These are phyloP conservation scores for Hippocampus abdominalis DNA, from an alignment of 2,113 vertebrate species.

Conservation along the genomic window DNA sequence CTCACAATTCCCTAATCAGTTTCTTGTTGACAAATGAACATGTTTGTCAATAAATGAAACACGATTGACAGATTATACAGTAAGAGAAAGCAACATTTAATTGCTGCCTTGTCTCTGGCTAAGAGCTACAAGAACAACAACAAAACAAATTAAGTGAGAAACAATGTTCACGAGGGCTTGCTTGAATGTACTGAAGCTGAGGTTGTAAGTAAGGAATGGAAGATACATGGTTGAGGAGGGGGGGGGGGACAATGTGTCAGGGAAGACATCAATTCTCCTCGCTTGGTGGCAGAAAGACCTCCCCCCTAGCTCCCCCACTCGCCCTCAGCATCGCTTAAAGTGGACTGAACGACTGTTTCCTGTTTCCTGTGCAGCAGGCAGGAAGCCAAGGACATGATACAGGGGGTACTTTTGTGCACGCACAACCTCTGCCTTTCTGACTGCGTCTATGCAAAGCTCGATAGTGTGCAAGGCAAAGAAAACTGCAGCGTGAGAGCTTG, in stretches of 20 bases:
- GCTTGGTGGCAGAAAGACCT: background rate
- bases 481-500: background rate
- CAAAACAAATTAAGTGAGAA: slow-evolving; percentile 6
- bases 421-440: background rate
- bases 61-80: slow-evolving; percentile 10
- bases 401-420: background rate
- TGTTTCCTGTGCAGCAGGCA: background rate
- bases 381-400: slow-evolving; percentile 1
- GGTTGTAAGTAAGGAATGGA: background rate
- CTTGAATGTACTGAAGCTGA: background rate
- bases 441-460: background rate
- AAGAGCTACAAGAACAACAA: slow-evolving; percentile 9
- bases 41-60: slow-evolving; percentile 2
- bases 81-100: slow-evolving; percentile 26
- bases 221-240: background rate
- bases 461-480: background rate
- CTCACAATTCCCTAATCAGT: slow-evolving; percentile 2
- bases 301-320: background rate
- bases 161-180: background rate
- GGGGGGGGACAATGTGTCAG: background rate
- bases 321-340: background rate
- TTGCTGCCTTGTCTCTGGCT: slow-evolving; percentile 7
- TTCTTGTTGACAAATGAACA: slow-evolving; percentile 11
- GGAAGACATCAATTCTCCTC: background rate
- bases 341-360: slow-evolving; percentile 1